Base-by-base conservation (phyloP, 2,797 vertebrate genomes). In the Tadarida brasiliensis region DNA sequence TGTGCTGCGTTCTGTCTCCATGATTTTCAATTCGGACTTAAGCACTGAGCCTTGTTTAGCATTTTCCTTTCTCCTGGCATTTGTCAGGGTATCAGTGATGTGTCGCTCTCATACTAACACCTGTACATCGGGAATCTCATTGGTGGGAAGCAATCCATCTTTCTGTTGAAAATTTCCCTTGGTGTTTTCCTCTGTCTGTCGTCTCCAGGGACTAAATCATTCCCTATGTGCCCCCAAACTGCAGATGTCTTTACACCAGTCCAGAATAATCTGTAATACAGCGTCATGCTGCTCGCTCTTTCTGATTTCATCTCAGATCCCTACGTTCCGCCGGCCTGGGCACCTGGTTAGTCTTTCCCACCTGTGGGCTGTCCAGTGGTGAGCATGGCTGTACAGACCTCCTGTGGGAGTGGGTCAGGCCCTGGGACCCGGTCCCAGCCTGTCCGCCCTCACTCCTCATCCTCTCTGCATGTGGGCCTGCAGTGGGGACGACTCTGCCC, bases 321-420 rank as follows among this genome's bases (percentile, higher is more conserved):
- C 0, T 11, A 15, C 0, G 26, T 49, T 24, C 57, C 22, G 2
- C 3, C n/a, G n/a, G 22, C 10, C 0, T 7, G 7, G n/a, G n/a
- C 22, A 12, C 17, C 49, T 22, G 3, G 1, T 6, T 7, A 59
- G 9, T 80, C 67, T n/a, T 20, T 22, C 39, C 30, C 39, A 15
- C 33, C 49, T 7, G 3, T 11, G 26, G 57, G 14, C 11, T 28
- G 6, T 15, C 76, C 24, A 16, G 17, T 28, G 51, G 47, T 33
- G 17, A 10, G 10, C 15, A 26, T 8, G 26, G 39, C 19, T 2
- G 2, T 28, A 22, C 14, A 2, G 19, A 30, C 35, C 63, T 78
- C 26, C 11, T 26, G 10, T 12, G 8, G 54, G 65, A 33, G 11
- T 4, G 1, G 44, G 19, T 7, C 2, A 12, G 17, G 17, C 14